Evolutionary conservation across 1,140 invertebrate genomes (phyloP).

Genomic region (Cryptotermes secundus): DNA sequence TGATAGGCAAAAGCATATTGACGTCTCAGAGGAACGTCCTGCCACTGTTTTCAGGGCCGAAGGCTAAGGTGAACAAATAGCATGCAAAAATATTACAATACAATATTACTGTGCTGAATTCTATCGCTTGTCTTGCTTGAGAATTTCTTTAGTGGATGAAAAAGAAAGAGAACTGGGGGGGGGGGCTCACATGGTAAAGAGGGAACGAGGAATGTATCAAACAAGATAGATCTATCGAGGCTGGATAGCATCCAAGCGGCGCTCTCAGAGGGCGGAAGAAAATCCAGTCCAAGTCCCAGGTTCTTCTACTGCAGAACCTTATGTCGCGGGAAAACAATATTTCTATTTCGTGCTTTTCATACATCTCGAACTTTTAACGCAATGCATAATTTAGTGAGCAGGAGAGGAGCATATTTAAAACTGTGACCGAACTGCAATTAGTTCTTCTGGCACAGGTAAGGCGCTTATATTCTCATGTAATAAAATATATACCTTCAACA

Average conservation of each 20-base stretch:
- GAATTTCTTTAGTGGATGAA: neutral
- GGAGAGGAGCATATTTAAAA: too few relatives aligned
- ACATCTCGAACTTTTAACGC: too few relatives aligned
- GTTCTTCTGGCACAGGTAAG: too few relatives aligned
- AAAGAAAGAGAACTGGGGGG: neutral
- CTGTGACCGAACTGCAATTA: too few relatives aligned
- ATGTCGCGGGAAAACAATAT: neutral
- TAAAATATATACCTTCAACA: too few relatives aligned
- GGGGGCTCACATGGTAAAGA: neutral
- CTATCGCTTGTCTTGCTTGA: neutral
- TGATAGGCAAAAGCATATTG: too few relatives aligned
- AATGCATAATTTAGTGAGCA: too few relatives aligned
- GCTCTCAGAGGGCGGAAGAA: neutral
- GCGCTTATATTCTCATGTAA: too few relatives aligned
- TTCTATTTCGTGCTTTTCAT: too few relatives aligned
- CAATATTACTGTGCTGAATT: neutral
- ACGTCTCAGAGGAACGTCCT: too few relatives aligned
- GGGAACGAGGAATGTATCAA: neutral
- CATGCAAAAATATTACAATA: neutral
- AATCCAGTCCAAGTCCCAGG: neutral
- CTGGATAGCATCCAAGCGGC: conserved; percentile 2
- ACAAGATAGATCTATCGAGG: conserved; percentile 8
- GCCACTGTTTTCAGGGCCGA: too few relatives aligned
- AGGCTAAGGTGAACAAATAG: too few relatives aligned
- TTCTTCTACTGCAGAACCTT: neutral